A percentile compares a stretch with the other conserved stretches of the same genome.
These are phyloP conservation scores for Barbus barbus DNA, from an alignment of 2,113 vertebrate species.

Conservation along the genomic window DNA sequence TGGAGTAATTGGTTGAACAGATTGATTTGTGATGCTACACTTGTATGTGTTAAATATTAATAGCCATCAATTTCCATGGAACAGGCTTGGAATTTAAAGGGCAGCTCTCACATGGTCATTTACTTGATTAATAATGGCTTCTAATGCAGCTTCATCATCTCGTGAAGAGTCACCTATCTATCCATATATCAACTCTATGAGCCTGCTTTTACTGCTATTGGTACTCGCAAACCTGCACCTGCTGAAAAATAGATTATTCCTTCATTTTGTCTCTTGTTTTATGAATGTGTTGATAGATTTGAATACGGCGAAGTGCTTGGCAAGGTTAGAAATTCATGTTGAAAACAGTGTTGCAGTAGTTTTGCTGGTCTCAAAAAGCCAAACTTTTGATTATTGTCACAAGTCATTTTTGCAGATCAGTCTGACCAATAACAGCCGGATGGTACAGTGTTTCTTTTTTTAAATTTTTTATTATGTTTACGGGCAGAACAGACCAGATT, in stretches of 20 bases:
- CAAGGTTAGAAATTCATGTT: neutral
- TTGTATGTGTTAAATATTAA: slow-evolving; percentile 78
- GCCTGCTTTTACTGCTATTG: neutral
- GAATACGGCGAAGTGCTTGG: neutral
- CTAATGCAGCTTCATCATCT: slow-evolving; percentile 53
- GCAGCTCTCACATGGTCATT: slow-evolving; percentile 66
- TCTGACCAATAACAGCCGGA: neutral
- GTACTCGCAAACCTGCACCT: too few species aligned
- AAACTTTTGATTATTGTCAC: neutral
- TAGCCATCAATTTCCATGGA: slow-evolving; percentile 66
- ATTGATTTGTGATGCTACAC: slow-evolving; percentile 73
- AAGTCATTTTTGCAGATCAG: neutral
- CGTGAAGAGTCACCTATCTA: slow-evolving; percentile 63
- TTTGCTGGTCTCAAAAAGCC: neutral
- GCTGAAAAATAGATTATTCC: neutral
- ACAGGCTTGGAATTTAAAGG: slow-evolving; percentile 73
- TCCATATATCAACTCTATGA: slow-evolving; percentile 26
- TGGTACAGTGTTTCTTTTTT: neutral
- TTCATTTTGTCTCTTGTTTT: neutral
- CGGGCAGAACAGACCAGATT: neutral
- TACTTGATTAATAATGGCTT: slow-evolving; percentile 72
- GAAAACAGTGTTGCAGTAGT: neutral
- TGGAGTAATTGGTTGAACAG: slow-evolving; percentile 71
- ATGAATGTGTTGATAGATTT: neutral
- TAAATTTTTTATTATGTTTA: too few species aligned